Base-by-base conservation (phyloP, 2,797 vertebrate species). In the Microcaecilia unicolor region DNA sequence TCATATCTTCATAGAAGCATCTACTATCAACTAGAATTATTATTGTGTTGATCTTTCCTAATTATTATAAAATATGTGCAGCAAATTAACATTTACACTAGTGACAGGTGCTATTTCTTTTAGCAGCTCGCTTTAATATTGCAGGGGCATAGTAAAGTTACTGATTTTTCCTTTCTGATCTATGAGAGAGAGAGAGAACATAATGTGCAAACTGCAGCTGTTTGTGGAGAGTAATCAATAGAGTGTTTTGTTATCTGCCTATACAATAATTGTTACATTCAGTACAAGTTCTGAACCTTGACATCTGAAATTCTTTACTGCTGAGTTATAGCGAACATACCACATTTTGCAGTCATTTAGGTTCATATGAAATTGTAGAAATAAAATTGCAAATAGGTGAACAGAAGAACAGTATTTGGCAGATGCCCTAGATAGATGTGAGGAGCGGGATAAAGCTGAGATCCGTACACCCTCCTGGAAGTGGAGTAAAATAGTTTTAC, bases 171-270 rank as follows among this genome's bases (percentile, higher is more conserved):
- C 52, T 67, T 51, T 57, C 20, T 35, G 39, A 28, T 37, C 61
- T 59, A 58, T 40, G 45, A 40, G 15, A 31, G n/a, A n/a, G n/a
- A n/a, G n/a, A n/a, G 40, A 10, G 22, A 64, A 30, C 46, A 51
- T 19, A 36, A 26, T 6, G 10, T 49, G 33, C 24, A 44, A 38
- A 16, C 31, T 44, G 31, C 16, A 60, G 31, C 36, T 4, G 3
- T 47, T 51, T 65, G 18, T 36, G 61, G 28, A 22, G 49, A 64
- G 53, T 66, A 70, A 68, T 71, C 74, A 70, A 56, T 67, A 54
- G 26, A n/a, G n/a, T 62, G 54, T 56, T 31, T 20, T 58, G 41
- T 46, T 66, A 43, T 55, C 72, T 51, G 56, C 48, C 41, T 55
- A 31, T 22, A 12, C 55, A 64, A 49, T 31, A 34, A 31, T 45